A percentile compares a stretch with the other conserved stretches of the same genome.
These are phyloP conservation scores for Sylvicola cinctus DNA, from an alignment of 2,888 invertebrate genomes.

Conservation along the genomic window DNA sequence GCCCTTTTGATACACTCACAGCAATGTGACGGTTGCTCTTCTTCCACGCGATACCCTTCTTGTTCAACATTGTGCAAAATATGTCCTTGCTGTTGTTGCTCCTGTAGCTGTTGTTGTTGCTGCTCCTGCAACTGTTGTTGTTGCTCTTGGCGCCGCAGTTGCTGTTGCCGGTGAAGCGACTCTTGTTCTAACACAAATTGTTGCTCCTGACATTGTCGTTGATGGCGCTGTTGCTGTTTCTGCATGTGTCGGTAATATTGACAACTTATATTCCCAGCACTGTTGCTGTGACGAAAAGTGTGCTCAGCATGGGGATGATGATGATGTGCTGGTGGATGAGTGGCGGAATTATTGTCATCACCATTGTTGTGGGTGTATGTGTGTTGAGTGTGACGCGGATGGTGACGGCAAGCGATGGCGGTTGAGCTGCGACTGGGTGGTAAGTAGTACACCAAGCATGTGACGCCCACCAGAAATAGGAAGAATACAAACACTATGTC, in stretches of 20 bases:
- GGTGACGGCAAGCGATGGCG: too few relatives aligned
- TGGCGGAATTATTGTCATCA: not conserved
- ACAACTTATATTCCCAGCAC: constrained; percentile 1
- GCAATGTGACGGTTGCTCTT: too few relatives aligned
- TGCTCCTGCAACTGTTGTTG: not conserved
- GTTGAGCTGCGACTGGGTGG: constrained; percentile 28
- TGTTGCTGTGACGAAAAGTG: not conserved
- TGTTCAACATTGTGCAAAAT: too few relatives aligned
- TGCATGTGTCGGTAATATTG: constrained; percentile 4
- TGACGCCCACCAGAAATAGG: constrained; percentile 64
- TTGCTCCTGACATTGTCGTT: constrained; percentile 3
- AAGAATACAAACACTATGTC: constrained; percentile 75
- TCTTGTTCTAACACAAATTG: too few relatives aligned
- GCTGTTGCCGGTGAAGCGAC: not conserved
- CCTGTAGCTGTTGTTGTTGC: constrained; percentile 1
- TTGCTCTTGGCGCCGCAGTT: not conserved
- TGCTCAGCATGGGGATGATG: constrained; percentile 4
- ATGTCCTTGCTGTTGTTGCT: not conserved
- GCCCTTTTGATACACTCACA: too few relatives aligned
- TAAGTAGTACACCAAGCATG: constrained; percentile 63
- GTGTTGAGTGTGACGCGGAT: not conserved
- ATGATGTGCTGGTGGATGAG: constrained; percentile 3
- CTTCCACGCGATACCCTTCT: too few relatives aligned
- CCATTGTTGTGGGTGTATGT: not conserved
- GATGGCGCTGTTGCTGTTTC: constrained; percentile 3